Percentiles rank a stretch among this genome's conserved stretches.
These are phyloP conservation scores for Oceanodroma leucorhoa DNA, from an alignment of 2,797 vertebrate genomes.

Conservation along the genomic window DNA sequence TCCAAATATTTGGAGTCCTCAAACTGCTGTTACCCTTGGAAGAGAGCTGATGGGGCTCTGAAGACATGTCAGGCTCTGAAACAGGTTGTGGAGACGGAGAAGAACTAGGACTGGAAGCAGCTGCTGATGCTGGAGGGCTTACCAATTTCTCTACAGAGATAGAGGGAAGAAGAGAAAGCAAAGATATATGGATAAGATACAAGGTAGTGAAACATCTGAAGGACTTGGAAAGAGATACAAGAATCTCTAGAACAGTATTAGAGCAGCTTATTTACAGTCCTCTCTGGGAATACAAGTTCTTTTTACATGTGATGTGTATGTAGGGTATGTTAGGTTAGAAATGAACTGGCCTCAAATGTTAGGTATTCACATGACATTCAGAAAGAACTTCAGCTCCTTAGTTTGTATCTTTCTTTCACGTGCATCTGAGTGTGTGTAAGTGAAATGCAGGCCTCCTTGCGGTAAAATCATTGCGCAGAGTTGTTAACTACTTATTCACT, in stretches of 20 bases:
- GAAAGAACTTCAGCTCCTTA: not conserved
- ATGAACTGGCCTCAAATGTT: not conserved
- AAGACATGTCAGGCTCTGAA: slow-evolving; percentile 82
- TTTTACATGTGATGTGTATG: not conserved
- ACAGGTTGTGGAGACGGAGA: slow-evolving; percentile 85
- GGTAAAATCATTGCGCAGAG: not conserved
- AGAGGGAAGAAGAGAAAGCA: slow-evolving; percentile 74
- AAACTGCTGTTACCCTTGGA: slow-evolving; percentile 84
- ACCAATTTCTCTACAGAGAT: slow-evolving; percentile 81
- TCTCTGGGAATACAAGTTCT: not conserved
- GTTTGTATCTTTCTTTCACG: not conserved
- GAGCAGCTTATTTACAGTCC: slow-evolving; percentile 23
- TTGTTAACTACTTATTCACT: not conserved
- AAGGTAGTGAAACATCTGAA: slow-evolving; percentile 37
- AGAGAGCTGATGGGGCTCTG: slow-evolving; percentile 81
- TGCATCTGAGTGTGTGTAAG: not conserved
- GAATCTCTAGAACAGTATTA: slow-evolving; percentile 34
- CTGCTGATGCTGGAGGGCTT: slow-evolving; percentile 84
- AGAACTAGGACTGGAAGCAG: slow-evolving; percentile 83
- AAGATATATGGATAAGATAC: slow-evolving; percentile 69
- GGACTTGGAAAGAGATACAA: slow-evolving; percentile 62
- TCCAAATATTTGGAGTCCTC: slow-evolving; percentile 72
- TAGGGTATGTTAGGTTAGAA: not conserved
- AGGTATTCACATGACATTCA: not conserved
- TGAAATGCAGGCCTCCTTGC: not conserved